Base-by-base conservation (phyloP, 2,888 invertebrate species). In the Fissipunctia ypsillon region DNA sequence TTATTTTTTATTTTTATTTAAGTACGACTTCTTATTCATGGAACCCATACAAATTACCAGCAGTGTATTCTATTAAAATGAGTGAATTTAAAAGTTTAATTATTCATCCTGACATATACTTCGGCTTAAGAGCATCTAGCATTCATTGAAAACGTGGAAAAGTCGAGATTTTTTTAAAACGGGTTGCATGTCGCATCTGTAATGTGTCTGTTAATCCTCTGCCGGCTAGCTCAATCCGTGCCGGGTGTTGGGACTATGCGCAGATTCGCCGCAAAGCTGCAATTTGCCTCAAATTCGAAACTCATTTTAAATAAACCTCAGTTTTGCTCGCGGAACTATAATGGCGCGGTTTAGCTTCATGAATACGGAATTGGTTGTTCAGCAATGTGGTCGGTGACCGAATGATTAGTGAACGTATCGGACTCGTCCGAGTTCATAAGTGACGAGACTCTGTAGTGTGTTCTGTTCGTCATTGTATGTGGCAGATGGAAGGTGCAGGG, bases 261-360 rank as follows among this genome's bases (percentile, higher is more conserved):
- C 43, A 22, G 43, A 56, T 60, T 57, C 35, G 16, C 38, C 12
- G 9, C 48, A 41, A 69, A 82, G 61, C 48, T 69, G 80, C 77
- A 72, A 83, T 82, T 70, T 65, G 28, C 59, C 45, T 64, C 31
- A 48, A 65, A 72, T 56, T 59, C 14, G n/a, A 67, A 77, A 64
- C 31, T 48, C 56, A 57, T 72, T 69, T 56, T 22, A 43, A 50
- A 66, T 66, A 45, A 69, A 69, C 16, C 50, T 57, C n/a, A 43
- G 4, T 52, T 52, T 71, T 48, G 65, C 48, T 38, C 16, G 2
- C 14, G n/a, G n/a, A 28, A 56, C 50, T 65, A 35, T 56, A 60
- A 52, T 48, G 6, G 28, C 38, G 14, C n/a, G 41, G 48, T 41
- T 64, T 60, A 50, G 31, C 43, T 68, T 57, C 56, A 54, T 61